phyloP scores from a whole-genome alignment of 2,888 invertebrate genomes.

The Melanotus villosus region DNA sequence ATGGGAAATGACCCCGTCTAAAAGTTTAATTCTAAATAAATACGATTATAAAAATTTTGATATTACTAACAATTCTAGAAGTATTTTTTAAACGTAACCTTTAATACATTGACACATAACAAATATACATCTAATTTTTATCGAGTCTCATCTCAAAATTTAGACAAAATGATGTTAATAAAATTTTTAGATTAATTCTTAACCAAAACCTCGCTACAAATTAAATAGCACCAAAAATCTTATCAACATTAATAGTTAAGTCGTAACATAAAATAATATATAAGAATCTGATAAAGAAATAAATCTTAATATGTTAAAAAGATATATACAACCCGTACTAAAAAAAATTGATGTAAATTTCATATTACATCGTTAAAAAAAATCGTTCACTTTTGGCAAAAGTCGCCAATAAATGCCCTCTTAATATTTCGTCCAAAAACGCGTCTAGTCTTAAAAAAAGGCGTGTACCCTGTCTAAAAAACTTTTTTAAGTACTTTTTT shows the following conservation, averaged over 20 bases:
- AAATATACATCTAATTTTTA: background rate
- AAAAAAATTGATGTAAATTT: conserved; percentile 9
- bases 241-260: background rate
- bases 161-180: background rate
- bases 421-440: background rate
- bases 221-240: conserved; percentile 11
- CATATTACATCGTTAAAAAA: no score
- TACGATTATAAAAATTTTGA: conserved; percentile 19
- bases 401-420: conserved; percentile 13
- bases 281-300: background rate
- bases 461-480: conserved; percentile 20
- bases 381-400: conserved; percentile 20
- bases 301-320: conserved; percentile 16
- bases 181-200: background rate
- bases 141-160: conserved; percentile 3
- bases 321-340: conserved; percentile 27
- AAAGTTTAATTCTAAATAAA: no score
- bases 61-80: conserved; percentile 14
- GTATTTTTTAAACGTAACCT: conserved; percentile 13
- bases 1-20: no score
- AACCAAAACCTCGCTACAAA: background rate
- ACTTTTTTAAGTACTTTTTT: conserved; percentile 21
- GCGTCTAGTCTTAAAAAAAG: conserved; percentile 3
- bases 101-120: conserved; percentile 5
- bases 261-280: background rate